A percentile compares a stretch with the other conserved stretches of the same genome.
Evolutionary conservation across 2,113 vertebrate genomes (phyloP).

Genomic region (Urocynchramus pylzowi): DNA sequence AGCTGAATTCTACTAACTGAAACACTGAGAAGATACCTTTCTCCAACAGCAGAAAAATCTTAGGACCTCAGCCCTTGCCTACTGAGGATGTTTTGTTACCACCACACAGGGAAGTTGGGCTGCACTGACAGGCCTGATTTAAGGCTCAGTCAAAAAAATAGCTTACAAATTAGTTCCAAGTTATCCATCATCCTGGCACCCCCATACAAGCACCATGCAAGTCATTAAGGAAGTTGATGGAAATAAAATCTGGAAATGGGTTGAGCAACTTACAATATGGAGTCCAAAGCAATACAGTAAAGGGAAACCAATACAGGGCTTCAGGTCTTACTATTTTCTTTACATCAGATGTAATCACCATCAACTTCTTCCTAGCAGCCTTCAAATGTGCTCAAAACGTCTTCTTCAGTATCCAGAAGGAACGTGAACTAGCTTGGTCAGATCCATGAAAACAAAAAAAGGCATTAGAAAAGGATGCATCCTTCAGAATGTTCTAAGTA

Average conservation of each 20-base stretch:
- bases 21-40: background rate
- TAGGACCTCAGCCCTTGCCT: background rate
- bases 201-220: background rate
- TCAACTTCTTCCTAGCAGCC: background rate
- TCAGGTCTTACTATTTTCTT: background rate
- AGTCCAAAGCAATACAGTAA: background rate
- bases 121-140: background rate
- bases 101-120: background rate
- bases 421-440: background rate
- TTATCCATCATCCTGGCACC: background rate
- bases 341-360: background rate
- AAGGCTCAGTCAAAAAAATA: background rate
- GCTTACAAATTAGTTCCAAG: background rate
- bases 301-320: background rate
- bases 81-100: background rate
- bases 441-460: background rate
- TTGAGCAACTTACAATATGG: background rate
- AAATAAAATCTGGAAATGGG: background rate
- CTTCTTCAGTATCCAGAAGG: background rate
- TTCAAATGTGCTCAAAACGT: background rate
- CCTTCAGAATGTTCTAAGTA: slow-evolving; percentile 3
- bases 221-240: background rate
- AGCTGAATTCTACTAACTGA: background rate
- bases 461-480: slow-evolving; percentile 2
- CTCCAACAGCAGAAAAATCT: background rate